Evolutionary conservation across 2,888 invertebrate species (phyloP), one percentile per base, ranked within the genome.

Genomic region (Cephus pygmeus): DNA sequence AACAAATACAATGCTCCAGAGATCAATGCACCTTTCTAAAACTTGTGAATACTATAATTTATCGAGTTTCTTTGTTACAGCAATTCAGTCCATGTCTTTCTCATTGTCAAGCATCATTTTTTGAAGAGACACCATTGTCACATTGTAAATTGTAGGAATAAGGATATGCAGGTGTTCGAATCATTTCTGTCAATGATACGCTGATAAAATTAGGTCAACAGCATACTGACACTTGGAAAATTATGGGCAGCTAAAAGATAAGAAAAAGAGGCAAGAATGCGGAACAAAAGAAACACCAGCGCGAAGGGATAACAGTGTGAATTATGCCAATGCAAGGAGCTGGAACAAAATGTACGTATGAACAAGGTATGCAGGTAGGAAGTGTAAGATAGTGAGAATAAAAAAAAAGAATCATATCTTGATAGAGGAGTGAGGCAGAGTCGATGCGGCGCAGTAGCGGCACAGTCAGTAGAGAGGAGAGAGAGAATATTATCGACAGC

Each of bases 341-440:
- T 73, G 33, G 31, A 69, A 75, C 31, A 31, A 36, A 69, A 69
- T 30, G 34, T 73, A 76, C 68, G 34, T 75, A 76, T 23, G 74
- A 9, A 23, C 23, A 56, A 23, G 23, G 2, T 56, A 23, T 2
- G 56, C 23, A 56, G 23, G 9, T 56, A 56, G 56, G 9, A 6
- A 23, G 1, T 2, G 56, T 56, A 56, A 56, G 23, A 40, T 56
- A 56, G 56, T 23, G 56, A 56, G 23, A 56, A 56, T 23, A 56
- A 56, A 12, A 35, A 36, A 56, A 23, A 56, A 40, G 0, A 15
- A 23, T 23, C 9, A 23, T 23, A 56, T 56, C 23, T 23, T 56
- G 9, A 23, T 23, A 56, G 56, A 56, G 56, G 56, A 56, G 23
- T 23, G 9, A 56, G 56, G 23, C 56, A 56, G 56, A 56, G 56